Base-by-base conservation (phyloP, 2,113 vertebrate genomes). In the Corythoichthys haematopterus region DNA sequence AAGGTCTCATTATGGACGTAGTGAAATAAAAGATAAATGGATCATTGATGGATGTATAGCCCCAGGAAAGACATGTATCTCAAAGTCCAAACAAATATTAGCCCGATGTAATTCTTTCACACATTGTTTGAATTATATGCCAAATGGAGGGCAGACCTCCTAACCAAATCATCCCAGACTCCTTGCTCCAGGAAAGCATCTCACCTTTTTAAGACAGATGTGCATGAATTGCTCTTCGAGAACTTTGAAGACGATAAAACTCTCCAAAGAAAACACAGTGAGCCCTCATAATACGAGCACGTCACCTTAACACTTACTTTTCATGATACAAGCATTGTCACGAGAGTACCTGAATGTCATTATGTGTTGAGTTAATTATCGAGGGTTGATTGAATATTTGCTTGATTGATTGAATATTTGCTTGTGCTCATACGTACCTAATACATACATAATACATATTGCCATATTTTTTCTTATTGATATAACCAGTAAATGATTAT, bases 121-220 rank as follows among this genome's bases (percentile, higher is more conserved):
- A 40, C 7, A 40, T 40, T 40, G 3, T 40, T 40, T 40, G 40
- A 40, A 64, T 66, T 20, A 8, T 71, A 66, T 64, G 11, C 61
- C 66, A 79, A 62, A 67, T 40, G 11, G 0, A 48, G 20, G 35
- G 15, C 10, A 36, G 10, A 28, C 20, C 13, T 47, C 20, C 3
- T 68, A 51, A 33, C 53, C 9, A 13, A 16, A 61, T 48, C 69
- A 72, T 69, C 70, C 40, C 48, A 80, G 77, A 74, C 55, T 62
- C 14, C 46, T 82, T 43, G 74, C 85, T 79, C 7, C 3, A 81
- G 3, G 0, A 45, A 71, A 79, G 48, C 53, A 64, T 63, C 37
- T 71, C 51, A 70, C 53, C 55, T 62, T 57, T 53, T 73, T n/a
- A 72, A 0, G 0, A 70, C 52, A 88, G 79, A 78, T 85, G 80